phyloP scores from a whole-genome alignment of 2,797 vertebrate genomes.

The Leucoraja ocellata region DNA sequence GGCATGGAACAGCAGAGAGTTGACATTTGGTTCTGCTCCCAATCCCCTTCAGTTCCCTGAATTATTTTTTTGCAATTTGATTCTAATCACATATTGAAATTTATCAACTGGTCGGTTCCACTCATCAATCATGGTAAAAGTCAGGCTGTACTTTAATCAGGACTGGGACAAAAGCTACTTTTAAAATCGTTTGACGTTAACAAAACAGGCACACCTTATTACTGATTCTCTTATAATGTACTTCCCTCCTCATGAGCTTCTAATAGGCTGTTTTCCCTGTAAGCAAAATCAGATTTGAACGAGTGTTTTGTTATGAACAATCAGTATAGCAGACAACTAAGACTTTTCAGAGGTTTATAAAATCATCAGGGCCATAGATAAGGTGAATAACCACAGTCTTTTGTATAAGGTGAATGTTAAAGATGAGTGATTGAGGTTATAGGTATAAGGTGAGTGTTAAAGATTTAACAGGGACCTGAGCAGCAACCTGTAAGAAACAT shows the following conservation, averaged over 20 bases:
- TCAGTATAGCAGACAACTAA: neutral
- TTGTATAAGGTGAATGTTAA: no score
- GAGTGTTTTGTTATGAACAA: neutral
- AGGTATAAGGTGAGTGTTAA: no score
- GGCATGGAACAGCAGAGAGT: neutral
- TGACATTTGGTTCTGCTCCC: conserved; percentile 34
- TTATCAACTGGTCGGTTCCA: neutral
- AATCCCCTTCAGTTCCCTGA: neutral
- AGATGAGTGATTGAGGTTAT: no score
- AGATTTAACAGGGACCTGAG: no score
- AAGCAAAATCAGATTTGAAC: neutral
- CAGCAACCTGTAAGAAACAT: no score
- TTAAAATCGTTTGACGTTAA: neutral
- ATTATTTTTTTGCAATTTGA: conserved; percentile 26
- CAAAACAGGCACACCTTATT: neutral
- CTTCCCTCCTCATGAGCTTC: neutral
- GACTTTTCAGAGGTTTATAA: neutral
- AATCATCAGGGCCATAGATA: no score
- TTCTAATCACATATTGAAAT: conserved; percentile 26
- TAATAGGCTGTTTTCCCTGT: neutral
- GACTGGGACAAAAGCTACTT: neutral
- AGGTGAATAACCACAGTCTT: no score
- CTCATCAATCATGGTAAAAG: conserved; percentile 5
- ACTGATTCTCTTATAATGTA: neutral
- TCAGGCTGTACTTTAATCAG: conserved; percentile 14